phyloP scores from a whole-genome alignment of 2,797 vertebrate species.

The Megalops cyprinoides region DNA sequence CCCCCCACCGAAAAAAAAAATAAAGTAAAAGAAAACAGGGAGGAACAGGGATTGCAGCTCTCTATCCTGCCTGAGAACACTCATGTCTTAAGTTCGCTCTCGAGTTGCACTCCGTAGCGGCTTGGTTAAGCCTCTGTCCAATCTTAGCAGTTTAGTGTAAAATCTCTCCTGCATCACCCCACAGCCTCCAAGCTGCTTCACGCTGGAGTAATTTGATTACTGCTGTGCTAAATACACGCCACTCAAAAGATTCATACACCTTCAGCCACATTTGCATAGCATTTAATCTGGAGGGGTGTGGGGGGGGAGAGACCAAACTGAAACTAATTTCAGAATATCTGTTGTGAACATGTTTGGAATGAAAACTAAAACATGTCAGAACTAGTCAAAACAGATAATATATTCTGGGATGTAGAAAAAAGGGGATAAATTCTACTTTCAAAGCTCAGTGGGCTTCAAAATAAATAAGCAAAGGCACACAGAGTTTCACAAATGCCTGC shows the following conservation, averaged over 20 bases:
- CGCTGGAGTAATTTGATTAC: constrained; percentile 42
- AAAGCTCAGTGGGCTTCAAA: constrained; percentile 40
- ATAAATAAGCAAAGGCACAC: constrained; percentile 46
- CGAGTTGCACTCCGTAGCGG: background rate
- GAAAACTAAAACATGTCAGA: constrained; percentile 36
- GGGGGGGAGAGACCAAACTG: constrained; percentile 20
- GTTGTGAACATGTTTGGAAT: constrained; percentile 35
- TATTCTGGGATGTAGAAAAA: constrained; percentile 35
- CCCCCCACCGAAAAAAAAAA: too few species aligned
- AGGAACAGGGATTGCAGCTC: background rate
- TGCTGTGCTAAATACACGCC: constrained; percentile 42
- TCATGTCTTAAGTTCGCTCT: background rate
- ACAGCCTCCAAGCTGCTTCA: constrained; percentile 39
- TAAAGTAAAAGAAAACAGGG: too few species aligned
- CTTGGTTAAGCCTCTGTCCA: background rate
- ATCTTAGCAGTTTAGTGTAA: constrained; percentile 35
- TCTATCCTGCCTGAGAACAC: constrained; percentile 11
- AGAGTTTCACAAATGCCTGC: constrained; percentile 40
- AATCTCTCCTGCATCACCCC: constrained; percentile 44
- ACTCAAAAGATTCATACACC: constrained; percentile 41
- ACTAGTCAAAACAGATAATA: constrained; percentile 42
- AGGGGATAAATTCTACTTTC: constrained; percentile 40
- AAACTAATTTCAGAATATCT: constrained; percentile 38
- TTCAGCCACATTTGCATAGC: constrained; percentile 30
- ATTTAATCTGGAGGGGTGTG: constrained; percentile 26